Percentiles rank a stretch among this genome's conserved stretches.
phyloP scores from a whole-genome alignment of 2,888 invertebrate species.

The Lucinisca nassula region DNA sequence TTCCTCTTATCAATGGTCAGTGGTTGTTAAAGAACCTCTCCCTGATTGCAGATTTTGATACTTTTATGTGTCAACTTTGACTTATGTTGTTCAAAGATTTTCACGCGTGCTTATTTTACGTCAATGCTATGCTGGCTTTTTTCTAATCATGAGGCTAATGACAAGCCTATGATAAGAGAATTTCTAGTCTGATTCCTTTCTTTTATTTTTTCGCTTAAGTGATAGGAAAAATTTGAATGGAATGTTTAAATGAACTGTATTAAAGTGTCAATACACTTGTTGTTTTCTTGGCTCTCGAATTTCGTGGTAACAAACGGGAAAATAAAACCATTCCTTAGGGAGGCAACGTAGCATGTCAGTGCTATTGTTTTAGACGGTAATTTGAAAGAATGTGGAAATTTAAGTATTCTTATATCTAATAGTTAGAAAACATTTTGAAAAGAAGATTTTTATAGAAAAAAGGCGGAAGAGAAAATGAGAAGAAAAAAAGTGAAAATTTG shows the following conservation, averaged over 20 bases:
- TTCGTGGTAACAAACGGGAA: not conserved
- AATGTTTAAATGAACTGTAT: constrained; percentile 2
- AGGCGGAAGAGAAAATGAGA: not conserved
- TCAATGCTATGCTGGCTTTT: too few species aligned
- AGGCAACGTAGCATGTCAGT: not conserved
- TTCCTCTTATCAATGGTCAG: too few species aligned
- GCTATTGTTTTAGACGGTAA: not conserved
- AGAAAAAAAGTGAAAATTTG: not conserved
- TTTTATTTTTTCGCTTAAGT: not conserved
- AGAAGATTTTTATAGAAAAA: not conserved
- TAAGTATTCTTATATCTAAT: not conserved
- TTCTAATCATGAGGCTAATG: not conserved
- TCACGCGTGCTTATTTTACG: not conserved
- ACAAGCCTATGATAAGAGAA: not conserved
- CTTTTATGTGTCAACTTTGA: too few species aligned
- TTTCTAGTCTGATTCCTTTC: not conserved
- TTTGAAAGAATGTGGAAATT: constrained; percentile 8
- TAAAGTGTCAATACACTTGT: not conserved
- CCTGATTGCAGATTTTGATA: too few species aligned
- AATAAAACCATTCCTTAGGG: not conserved
- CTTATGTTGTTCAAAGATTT: not conserved
- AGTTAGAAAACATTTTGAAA: not conserved
- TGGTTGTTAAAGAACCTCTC: too few species aligned
- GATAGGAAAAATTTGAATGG: not conserved
- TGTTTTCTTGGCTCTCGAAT: not conserved